Evolutionary conservation across 30 jellyfish, hydroid and myxozoan genomes (phyloP).

Genomic region (Pseudorhiza aurosa): DNA sequence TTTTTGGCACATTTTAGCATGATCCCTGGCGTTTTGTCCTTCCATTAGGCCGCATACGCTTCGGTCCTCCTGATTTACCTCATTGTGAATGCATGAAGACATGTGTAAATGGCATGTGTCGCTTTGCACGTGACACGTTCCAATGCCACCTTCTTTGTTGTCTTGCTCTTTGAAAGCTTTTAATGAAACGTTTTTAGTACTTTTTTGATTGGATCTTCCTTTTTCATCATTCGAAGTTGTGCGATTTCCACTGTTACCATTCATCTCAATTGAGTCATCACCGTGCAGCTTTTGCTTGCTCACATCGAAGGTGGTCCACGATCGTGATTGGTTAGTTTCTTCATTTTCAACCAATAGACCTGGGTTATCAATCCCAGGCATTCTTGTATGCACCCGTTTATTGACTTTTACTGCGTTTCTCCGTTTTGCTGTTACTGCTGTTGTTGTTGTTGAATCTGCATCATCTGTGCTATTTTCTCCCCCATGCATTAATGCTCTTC

Average conservation of each 20-base stretch:
- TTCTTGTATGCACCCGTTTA: neutral
- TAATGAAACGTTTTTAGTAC: neutral
- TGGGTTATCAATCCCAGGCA: conserved; percentile 19
- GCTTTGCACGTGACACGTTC: neutral
- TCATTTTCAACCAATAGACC: conserved; percentile 19
- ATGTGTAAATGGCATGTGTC: conserved; percentile 3
- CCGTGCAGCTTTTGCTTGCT: neutral
- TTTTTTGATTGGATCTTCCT: too few relatives aligned
- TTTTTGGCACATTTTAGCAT: neutral
- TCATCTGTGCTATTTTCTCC: neutral
- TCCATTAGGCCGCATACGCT: neutral
- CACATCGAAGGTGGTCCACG: neutral
- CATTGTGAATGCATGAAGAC: neutral
- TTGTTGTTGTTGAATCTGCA: neutral
- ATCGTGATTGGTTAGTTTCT: neutral
- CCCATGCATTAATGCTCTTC: neutral
- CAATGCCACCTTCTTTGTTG: too few relatives aligned
- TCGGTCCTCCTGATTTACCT: neutral
- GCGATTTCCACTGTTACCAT: neutral
- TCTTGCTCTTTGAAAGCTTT: neutral
- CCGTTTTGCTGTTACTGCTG: neutral
- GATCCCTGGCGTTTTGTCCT: neutral
- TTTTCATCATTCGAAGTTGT: too few relatives aligned
- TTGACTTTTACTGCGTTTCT: neutral
- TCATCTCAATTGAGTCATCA: neutral